These are phyloP conservation scores for Parazoanthus swiftii DNA, from an alignment of 92 coral and sea anemone genomes.

Conservation along the genomic window DNA sequence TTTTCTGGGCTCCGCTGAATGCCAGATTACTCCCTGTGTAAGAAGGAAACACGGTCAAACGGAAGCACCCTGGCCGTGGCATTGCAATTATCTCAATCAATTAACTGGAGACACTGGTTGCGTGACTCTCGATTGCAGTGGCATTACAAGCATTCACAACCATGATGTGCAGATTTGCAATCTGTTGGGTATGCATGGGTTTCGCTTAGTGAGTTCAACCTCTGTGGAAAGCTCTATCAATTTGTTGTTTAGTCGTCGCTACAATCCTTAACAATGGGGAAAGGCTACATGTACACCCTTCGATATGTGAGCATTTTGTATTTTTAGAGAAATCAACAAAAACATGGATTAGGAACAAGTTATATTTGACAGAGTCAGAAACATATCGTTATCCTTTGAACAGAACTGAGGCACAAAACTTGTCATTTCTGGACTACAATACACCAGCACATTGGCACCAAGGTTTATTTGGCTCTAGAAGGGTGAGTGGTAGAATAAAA, in stretches of 20 bases:
- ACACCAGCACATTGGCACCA: too few species aligned
- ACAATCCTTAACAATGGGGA: slow-evolving; percentile 26
- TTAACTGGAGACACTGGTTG: slow-evolving; percentile 37
- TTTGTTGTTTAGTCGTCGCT: slow-evolving; percentile 37
- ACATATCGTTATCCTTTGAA: neutral
- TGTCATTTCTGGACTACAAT: neutral
- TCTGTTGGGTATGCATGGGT: slow-evolving; percentile 37
- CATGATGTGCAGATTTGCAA: slow-evolving; percentile 44
- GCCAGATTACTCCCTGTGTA: slow-evolving; percentile 39
- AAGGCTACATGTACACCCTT: too few species aligned
- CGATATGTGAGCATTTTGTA: neutral
- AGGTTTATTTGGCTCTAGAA: too few species aligned
- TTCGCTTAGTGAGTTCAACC: slow-evolving; percentile 37
- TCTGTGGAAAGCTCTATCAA: slow-evolving; percentile 16
- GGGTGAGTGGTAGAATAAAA: too few species aligned
- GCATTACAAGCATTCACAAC: slow-evolving; percentile 39
- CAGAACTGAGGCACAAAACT: neutral
- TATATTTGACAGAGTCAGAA: slow-evolving; percentile 1
- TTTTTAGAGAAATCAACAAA: neutral
- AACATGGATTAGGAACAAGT: neutral
- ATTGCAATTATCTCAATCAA: slow-evolving; percentile 38
- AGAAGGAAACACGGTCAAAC: slow-evolving; percentile 35
- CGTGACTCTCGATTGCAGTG: slow-evolving; percentile 38
- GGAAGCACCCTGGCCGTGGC: slow-evolving; percentile 39
- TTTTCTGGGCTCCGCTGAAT: slow-evolving; percentile 35